Conservation (phyloP, 2,113 vertebrate genomes). For the Prunella himalayana region DNA sequence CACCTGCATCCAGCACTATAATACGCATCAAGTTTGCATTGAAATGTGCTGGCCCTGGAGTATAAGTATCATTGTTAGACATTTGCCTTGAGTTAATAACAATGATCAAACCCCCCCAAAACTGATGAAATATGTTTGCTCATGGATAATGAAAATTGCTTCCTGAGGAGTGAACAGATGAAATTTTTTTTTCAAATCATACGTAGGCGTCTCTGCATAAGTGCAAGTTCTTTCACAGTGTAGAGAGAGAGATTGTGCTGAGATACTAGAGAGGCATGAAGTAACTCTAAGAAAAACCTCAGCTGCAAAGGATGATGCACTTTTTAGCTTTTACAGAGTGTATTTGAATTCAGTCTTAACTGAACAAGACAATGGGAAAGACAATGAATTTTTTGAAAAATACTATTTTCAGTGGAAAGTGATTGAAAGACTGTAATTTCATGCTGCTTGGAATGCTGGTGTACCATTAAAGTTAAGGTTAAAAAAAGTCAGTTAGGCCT, state of each 20-base stretch:
- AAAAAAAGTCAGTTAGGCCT: neutral
- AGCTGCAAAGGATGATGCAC: neutral
- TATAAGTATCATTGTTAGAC: neutral
- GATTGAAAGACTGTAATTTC: neutral
- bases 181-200: neutral
- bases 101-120: neutral
- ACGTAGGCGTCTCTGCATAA: fast-evolving
- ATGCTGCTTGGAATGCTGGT: neutral
- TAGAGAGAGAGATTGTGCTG: neutral
- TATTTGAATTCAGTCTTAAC: neutral
- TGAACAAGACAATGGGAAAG: neutral
- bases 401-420: neutral
- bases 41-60: neutral
- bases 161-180: neutral
- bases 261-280: neutral
- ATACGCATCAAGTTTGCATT: neutral
- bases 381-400: neutral
- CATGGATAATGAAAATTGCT: neutral
- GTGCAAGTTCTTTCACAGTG: neutral
- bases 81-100: neutral
- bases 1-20: neutral
- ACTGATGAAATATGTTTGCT: neutral
- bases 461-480: neutral
- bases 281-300: neutral
- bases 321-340: neutral